Base-by-base conservation (phyloP, 2,113 vertebrate species). In the Hiodon alosoides region DNA sequence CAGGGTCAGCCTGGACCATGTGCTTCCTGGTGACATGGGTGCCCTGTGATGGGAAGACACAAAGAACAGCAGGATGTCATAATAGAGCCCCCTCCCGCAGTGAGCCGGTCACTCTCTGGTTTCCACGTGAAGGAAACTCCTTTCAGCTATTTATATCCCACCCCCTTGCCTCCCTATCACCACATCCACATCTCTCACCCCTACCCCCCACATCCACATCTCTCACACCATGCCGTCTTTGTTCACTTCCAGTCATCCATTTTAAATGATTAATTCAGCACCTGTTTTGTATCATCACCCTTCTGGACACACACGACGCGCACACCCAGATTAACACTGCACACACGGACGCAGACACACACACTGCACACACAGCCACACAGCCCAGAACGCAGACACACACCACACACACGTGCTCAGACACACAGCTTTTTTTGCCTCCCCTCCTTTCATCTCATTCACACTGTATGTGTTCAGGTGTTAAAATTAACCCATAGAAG, bases 241-340 rank as follows among this genome's bases (percentile, higher is more conserved):
- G 79, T 66, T 61, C 73, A 53, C 51, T 71, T 71, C 59, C 58
- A 64, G 72, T 78, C 73, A 48, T 68, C 65, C 80, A 51, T 9
- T 77, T 83, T 88, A 79, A 87, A 88, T 89, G 79, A 89, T 89
- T 85, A 76, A 88, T 87, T 58, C 75, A 67, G n/a, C 50, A 17
- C 70, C 48, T 65, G 72, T 58, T 84, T 71, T 82, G 90, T 86
- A 89, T 89, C 84, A 84, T 60, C 80, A 73, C 54, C 5, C 78
- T 79, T 66, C 74, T 75, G 69, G 79, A 75, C 73, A 85, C 31
- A 2, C 31, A 31, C 31, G 79, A 75, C 73, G 84, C 31, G 31
- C 31, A 31, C 31, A 31, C 31, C 0, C 31, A 31, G 31, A 31
- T 67, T n/a, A n/a, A 46, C 54, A 58, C 13, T 74, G 62, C 46